phyloP scores from a whole-genome alignment of 2,113 vertebrate genomes.

The Forbesichthys agassizii region DNA sequence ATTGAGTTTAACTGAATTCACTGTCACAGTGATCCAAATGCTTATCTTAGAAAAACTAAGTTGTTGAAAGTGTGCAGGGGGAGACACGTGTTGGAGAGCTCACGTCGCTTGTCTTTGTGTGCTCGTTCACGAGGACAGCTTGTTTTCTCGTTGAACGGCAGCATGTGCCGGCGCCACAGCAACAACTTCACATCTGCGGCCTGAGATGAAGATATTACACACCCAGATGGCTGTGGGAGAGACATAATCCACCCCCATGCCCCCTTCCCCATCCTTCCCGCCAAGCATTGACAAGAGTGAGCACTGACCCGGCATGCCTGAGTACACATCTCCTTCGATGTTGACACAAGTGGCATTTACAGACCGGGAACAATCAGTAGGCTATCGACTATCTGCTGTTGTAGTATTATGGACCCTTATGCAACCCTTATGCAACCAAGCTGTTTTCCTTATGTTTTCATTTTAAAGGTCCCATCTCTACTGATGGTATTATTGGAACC shows the following conservation, averaged over 20 bases:
- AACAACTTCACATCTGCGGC: conserved; percentile 17
- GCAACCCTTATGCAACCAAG: not conserved
- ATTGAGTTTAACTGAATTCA: no score
- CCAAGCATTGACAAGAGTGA: conserved; percentile 32
- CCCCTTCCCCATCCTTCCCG: not conserved
- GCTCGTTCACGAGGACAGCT: not conserved
- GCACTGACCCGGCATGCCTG: conserved; percentile 27
- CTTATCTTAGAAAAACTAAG: no score
- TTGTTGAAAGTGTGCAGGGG: not conserved
- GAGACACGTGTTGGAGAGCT: not conserved
- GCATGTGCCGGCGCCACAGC: not conserved
- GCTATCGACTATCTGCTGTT: no score
- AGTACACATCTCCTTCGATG: conserved; percentile 26
- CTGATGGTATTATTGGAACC: conserved; percentile 28
- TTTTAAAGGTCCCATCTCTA: conserved; percentile 6
- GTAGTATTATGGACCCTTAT: not conserved
- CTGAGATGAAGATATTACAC: conserved; percentile 15
- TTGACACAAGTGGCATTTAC: conserved; percentile 23
- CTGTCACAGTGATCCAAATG: not conserved
- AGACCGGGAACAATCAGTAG: no score
- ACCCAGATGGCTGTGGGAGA: conserved; percentile 54
- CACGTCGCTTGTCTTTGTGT: not conserved
- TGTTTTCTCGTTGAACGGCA: not conserved
- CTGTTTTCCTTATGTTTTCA: conserved; percentile 5
- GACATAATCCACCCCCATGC: conserved; percentile 35